phyloP scores from a whole-genome alignment of 2,888 invertebrate species.

The Eulithis testata region DNA sequence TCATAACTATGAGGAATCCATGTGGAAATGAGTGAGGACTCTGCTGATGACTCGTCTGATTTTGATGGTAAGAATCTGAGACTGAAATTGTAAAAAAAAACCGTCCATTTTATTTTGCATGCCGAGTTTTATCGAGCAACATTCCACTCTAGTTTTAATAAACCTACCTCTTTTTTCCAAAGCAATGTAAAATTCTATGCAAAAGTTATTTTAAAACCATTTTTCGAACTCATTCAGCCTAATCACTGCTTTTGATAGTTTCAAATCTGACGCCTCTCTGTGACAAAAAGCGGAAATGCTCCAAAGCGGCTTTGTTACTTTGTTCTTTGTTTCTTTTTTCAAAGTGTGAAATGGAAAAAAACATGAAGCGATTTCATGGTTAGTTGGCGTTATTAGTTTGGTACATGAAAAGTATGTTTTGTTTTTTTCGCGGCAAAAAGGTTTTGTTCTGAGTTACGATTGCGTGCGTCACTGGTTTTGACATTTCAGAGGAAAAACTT shows the following conservation, averaged over 20 bases:
- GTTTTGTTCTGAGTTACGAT: slow-evolving; percentile 37
- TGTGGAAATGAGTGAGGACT: slow-evolving; percentile 26
- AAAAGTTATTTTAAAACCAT: slow-evolving; percentile 26
- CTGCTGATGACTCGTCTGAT: slow-evolving; percentile 24
- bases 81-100: no score
- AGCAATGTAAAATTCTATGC: background rate
- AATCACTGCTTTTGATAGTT: slow-evolving; percentile 46
- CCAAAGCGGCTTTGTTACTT: slow-evolving; percentile 66
- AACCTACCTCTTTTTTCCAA: background rate
- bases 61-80: slow-evolving; percentile 29
- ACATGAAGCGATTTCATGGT: slow-evolving; percentile 81
- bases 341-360: slow-evolving; percentile 73
- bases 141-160: no score
- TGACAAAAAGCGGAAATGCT: slow-evolving; percentile 65
- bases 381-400: slow-evolving; percentile 70
- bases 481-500: slow-evolving; percentile 19
- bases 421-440: slow-evolving; percentile 23
- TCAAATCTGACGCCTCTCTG: slow-evolving; percentile 45
- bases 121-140: no score
- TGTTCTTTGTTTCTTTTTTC: slow-evolving; percentile 61
- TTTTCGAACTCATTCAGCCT: slow-evolving; percentile 38
- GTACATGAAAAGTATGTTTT: slow-evolving; percentile 52
- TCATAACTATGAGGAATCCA: slow-evolving; percentile 12
- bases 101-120: no score
- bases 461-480: slow-evolving; percentile 37